Base-by-base conservation (phyloP, 1,140 invertebrate species). In the Propsilocerus akamusi region DNA sequence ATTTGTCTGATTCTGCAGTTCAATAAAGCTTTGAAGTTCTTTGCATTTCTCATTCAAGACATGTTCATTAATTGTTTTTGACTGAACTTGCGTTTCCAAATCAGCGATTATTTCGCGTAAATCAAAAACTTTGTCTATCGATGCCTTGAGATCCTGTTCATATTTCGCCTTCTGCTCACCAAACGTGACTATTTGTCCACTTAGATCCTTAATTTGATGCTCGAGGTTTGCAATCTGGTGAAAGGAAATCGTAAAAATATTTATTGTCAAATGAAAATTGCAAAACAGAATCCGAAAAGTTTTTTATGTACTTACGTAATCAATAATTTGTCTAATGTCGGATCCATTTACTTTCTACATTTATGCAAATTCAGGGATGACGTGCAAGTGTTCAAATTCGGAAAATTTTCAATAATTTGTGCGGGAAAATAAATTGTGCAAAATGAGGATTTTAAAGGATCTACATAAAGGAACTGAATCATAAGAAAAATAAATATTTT, bases 61-160 rank as follows among this genome's bases (percentile, higher is more conserved):
- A 49, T 61, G 56, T 49, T 65, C 63, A 30, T 63, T 65, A 52
- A 63, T 46, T 41, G 60, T 60, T 59, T 83, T 81, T 6, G 64
- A 62, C 55, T 81, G 77, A 1, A 87, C 59, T 54, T 86, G 80
- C 7, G 65, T 67, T 57, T 89, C 85, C 25, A 86, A 62, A 52
- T 85, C 81, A 1, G 68, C 62, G 34, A 91, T 84, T 46, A 87
- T 81, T 28, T 89, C 80, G 26, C 83, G 68, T 4, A 86, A 63
- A 6, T 80, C 68, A 51, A 70, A 68, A 17, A 86, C 76, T 60
- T 87, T 86, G 8, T 83, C 80, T 12, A 79, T 68, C 0, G 79
- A 74, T 3, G 73, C 73, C 60, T 82, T 79, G 0, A 81, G 61
- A 52, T 86, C 81, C 0, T 64, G 64, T 57, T 86, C 78, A 0